Evolutionary conservation across 2,888 invertebrate genomes (phyloP), one percentile per base, ranked within the genome.

Genomic region (Pyrrhosoma nymphula): DNA sequence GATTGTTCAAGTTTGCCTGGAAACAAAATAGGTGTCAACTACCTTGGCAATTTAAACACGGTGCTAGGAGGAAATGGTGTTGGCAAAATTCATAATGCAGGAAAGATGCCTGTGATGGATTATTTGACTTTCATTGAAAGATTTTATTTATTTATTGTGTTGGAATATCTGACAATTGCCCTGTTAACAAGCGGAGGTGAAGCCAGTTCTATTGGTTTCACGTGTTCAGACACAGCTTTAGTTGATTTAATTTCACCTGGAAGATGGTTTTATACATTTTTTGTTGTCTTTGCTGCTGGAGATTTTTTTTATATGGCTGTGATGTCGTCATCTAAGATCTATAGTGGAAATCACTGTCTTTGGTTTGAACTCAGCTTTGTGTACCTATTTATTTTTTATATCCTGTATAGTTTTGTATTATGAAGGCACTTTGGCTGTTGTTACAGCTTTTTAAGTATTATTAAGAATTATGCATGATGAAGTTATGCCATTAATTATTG

Each of bases 301-400:
- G 47, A 69, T 75, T 75, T 93, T 69, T 93, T 93, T 93, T 93
- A 69, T 63, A 69, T 69, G 93, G 93, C 93, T 93, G 93, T 93
- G 93, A 93, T 39, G 63, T 93, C 69, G 63, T 93, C 69, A 69
- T 69, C 69, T 93, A n/a, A 69, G 93, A 63, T 93, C 93, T 93
- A 47, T 75, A 75, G 93, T 20, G 69, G 56, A 93, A 47, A 75
- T 47, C 69, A 75, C 39, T 39, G 60, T 69, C 93, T 93, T 93
- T 93, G 69, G 69, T 93, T 93, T 47, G 47, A 63, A 93, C 47
- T 93, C 63, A 47, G 69, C 69, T 93, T n/a, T 69, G 47, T 93
- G 47, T 93, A 93, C 93, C 69, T 93, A 93, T 93, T 93, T 93
- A 93, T 93, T 93, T 93, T 93, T 93, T 93, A 93, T 93, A 93